Percentiles rank a stretch among this genome's conserved stretches.
phyloP scores from a whole-genome alignment of 2,888 invertebrate species.

The Ptychoptera contaminata region DNA sequence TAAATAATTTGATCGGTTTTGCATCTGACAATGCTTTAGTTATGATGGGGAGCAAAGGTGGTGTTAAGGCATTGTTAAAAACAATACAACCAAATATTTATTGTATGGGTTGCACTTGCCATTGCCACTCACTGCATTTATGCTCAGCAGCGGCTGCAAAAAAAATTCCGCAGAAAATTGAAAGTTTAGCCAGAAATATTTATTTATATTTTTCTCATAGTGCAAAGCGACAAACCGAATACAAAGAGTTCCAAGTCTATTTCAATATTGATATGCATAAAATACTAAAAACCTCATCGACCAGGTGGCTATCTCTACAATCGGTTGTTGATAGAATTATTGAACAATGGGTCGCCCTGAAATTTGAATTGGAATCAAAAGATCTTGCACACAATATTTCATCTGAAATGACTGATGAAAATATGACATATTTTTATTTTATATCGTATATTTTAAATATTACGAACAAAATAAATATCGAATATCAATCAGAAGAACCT shows the following conservation, averaged over 20 bases:
- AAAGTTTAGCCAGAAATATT: conserved; percentile 14
- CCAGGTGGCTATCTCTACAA: conserved; percentile 18
- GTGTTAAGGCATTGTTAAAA: conserved; percentile 12
- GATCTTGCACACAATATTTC: no score
- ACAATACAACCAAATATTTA: conserved; percentile 13
- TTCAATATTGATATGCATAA: conserved; percentile 15
- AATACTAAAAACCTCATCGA: conserved; percentile 15
- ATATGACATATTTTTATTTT: conserved; percentile 1
- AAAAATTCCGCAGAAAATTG: conserved; percentile 14
- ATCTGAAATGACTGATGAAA: conserved; percentile 1
- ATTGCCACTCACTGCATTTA: conserved; percentile 15
- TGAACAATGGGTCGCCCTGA: no score
- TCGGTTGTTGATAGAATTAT: conserved; percentile 10
- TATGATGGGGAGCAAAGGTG: conserved; percentile 15
- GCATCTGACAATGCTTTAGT: conserved; percentile 16
- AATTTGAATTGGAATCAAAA: no score
- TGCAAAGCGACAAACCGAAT: conserved; percentile 14
- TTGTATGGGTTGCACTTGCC: conserved; percentile 17
- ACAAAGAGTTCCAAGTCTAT: conserved; percentile 16
- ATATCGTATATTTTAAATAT: background rate
- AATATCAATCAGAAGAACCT: background rate
- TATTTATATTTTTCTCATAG: conserved; percentile 17
- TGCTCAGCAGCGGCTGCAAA: conserved; percentile 15
- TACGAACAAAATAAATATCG: background rate
- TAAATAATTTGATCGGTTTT: conserved; percentile 15